Conservation (phyloP, 2,113 vertebrate species). For the Hippotragus niger region DNA sequence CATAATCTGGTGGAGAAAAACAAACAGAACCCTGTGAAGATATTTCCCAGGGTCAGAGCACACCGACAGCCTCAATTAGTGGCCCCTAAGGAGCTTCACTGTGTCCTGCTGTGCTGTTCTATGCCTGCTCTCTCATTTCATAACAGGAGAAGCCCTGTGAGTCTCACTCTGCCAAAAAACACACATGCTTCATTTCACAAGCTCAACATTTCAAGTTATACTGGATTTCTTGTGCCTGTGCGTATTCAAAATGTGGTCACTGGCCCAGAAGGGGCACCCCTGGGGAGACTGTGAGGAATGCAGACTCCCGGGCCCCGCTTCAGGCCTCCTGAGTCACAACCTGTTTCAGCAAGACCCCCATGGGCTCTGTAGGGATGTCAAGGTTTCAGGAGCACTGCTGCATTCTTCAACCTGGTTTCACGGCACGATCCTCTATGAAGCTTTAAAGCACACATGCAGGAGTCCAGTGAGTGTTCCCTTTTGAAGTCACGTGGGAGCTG, state of each 20-base stretch:
- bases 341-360: background rate
- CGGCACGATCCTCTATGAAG: fast-evolving
- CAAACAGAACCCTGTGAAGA: constrained; percentile 32
- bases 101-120: constrained; percentile 31
- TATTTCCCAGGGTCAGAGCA: background rate
- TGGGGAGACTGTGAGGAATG: background rate
- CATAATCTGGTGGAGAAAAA: background rate
- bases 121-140: constrained; percentile 21
- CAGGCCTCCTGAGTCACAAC: background rate
- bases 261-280: fast-evolving
- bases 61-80: background rate
- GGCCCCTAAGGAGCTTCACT: background rate
- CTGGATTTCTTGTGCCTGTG: background rate
- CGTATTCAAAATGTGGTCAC: fast-evolving
- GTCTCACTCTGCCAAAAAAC: constrained; percentile 39
- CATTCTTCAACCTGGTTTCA: background rate
- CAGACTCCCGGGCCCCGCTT: background rate
- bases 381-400: background rate
- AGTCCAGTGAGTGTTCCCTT: background rate
- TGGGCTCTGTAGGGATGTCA: background rate
- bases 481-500: background rate
- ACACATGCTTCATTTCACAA: background rate
- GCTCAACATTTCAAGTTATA: background rate
- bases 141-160: background rate
- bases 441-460: background rate